These are phyloP conservation scores for Ditula angustiorana DNA, from an alignment of 2,888 invertebrate species.

Conservation along the genomic window DNA sequence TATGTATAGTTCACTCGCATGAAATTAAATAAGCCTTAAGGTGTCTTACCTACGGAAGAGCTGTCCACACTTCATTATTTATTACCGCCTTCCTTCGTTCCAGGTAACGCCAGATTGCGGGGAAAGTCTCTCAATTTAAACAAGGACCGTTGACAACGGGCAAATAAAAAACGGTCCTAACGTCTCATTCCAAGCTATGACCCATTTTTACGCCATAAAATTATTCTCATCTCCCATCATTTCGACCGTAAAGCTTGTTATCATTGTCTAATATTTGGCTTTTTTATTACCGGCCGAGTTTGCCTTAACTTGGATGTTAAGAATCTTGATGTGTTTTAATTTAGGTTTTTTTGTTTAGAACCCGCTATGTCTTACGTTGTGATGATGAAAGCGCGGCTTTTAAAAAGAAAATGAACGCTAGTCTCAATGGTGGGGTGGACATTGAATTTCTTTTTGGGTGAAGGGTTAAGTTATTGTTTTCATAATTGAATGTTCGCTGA, in stretches of 20 bases:
- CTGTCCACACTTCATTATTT: conserved; percentile 71
- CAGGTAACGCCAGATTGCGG: conserved; percentile 56
- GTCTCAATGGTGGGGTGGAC: conserved; percentile 30
- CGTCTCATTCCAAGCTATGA: conserved; percentile 64
- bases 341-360: conserved; percentile 37
- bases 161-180: conserved; percentile 69
- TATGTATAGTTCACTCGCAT: conserved; percentile 35
- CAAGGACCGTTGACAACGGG: conserved; percentile 66
- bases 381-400: conserved; percentile 40
- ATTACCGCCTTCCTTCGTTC: conserved; percentile 63
- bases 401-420: conserved; percentile 44
- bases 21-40: conserved; percentile 36
- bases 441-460: conserved; percentile 41
- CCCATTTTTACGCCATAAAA: conserved; percentile 73
- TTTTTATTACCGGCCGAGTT: conserved; percentile 65
- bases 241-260: conserved; percentile 63
- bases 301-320: conserved; percentile 37
- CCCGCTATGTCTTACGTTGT: conserved; percentile 26
- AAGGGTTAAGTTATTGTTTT: conserved; percentile 46
- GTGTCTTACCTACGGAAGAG: conserved; percentile 36
- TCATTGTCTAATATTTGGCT: conserved; percentile 73
- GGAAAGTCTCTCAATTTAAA: conserved; percentile 64
- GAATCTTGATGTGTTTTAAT: conserved; percentile 43
- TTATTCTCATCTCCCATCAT: conserved; percentile 65
- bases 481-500: conserved; percentile 39